phyloP scores from a whole-genome alignment of 2,113 vertebrate genomes.

The Macquaria ambigua region DNA sequence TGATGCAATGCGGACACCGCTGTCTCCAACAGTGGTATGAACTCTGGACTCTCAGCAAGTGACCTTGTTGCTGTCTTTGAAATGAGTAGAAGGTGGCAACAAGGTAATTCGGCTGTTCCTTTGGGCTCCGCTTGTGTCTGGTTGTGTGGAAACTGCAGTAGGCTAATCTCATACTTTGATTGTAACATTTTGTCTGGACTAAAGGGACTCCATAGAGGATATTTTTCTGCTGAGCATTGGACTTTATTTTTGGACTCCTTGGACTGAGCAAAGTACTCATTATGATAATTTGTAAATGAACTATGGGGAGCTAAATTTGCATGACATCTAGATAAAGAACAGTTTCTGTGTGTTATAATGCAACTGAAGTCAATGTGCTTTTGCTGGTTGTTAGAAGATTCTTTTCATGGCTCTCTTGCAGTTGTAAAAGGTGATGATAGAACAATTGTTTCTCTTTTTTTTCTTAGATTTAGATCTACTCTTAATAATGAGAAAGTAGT shows the following conservation, averaged over 20 bases:
- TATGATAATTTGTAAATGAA: constrained; percentile 30
- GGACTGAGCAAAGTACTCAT: constrained; percentile 30
- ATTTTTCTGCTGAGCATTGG: constrained; percentile 28
- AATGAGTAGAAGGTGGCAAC: neutral
- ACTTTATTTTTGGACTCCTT: constrained; percentile 28
- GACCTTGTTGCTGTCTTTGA: constrained; percentile 26
- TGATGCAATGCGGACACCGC: constrained; percentile 13
- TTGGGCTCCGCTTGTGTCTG: neutral
- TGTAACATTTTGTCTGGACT: constrained; percentile 8
- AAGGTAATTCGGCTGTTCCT: constrained; percentile 13
- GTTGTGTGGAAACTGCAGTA: neutral
- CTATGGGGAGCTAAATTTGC: constrained; percentile 15
- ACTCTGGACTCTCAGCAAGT: constrained; percentile 6
- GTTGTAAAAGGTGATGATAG: neutral
- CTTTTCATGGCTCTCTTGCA: neutral
- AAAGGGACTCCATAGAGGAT: constrained; percentile 1
- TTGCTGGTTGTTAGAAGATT: constrained; percentile 1
- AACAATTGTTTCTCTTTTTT: neutral
- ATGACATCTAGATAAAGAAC: constrained; percentile 17
- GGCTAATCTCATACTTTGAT: neutral
- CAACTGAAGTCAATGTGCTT: constrained; percentile 6
- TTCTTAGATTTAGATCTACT: neutral
- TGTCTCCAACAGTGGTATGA: constrained; percentile 9
- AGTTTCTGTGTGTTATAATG: constrained; percentile 16
- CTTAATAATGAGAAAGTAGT: neutral